Evolutionary conservation across 2,113 vertebrate genomes (phyloP).

Genomic region (Zonotrichia leucophrys): DNA sequence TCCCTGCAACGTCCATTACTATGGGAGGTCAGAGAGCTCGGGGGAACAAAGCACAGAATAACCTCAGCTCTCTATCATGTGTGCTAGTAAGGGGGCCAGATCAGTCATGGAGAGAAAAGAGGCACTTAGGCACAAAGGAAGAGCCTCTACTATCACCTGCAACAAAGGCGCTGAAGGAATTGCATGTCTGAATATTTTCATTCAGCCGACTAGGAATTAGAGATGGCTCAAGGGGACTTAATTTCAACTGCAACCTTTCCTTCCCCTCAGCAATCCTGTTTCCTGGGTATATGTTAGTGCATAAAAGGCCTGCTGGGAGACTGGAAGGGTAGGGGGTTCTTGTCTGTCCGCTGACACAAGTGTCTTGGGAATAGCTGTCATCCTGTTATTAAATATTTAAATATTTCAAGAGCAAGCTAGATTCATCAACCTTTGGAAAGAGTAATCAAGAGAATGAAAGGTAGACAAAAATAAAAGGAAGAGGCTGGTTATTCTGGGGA

Average conservation of each 20-base stretch:
- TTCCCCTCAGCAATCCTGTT: slow-evolving; percentile 60
- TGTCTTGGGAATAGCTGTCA: slow-evolving; percentile 66
- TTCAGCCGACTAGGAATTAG: slow-evolving; percentile 52
- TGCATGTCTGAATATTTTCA: slow-evolving; percentile 55
- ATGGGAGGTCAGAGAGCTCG: neutral
- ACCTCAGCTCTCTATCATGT: neutral
- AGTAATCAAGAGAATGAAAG: slow-evolving; percentile 68
- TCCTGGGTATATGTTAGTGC: slow-evolving; percentile 48
- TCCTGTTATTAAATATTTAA: slow-evolving; percentile 72
- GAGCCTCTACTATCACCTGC: slow-evolving; percentile 43
- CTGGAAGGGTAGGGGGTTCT: slow-evolving; percentile 60
- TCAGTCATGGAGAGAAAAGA: slow-evolving; percentile 10
- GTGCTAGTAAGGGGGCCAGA: neutral
- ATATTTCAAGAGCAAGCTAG: slow-evolving; percentile 70
- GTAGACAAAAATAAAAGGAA: slow-evolving; percentile 61
- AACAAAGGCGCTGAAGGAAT: slow-evolving; percentile 61
- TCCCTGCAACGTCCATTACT: neutral
- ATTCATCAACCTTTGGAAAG: slow-evolving; percentile 69
- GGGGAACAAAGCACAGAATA: neutral
- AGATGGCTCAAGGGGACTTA: slow-evolving; percentile 64
- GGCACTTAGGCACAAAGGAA: slow-evolving; percentile 39
- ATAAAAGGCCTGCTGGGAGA: slow-evolving; percentile 69
- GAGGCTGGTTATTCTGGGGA: slow-evolving; percentile 23
- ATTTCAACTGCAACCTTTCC: slow-evolving; percentile 65
- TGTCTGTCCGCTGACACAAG: slow-evolving; percentile 65